Percentiles rank a stretch among this genome's conserved stretches.
These are phyloP conservation scores for Ochlodes sylvanus DNA, from an alignment of 2,888 invertebrate genomes.

Conservation along the genomic window DNA sequence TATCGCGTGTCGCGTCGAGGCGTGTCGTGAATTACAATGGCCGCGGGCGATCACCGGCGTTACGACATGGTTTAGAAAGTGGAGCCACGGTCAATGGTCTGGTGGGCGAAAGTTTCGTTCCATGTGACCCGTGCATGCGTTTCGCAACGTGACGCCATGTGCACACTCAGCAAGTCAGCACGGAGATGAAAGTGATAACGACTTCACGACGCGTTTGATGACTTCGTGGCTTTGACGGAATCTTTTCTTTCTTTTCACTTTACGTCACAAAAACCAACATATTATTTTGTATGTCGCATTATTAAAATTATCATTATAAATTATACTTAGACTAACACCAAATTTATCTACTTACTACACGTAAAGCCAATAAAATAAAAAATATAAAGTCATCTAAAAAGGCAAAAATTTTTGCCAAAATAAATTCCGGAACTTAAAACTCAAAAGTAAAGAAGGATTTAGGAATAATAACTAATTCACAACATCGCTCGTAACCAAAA, in stretches of 20 bases:
- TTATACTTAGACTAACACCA: neutral
- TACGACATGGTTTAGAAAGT: conserved; percentile 83
- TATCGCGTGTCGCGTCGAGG: conserved; percentile 74
- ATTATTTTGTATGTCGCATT: neutral
- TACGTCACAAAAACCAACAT: neutral
- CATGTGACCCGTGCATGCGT: conserved; percentile 65
- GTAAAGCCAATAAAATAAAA: conserved; percentile 19
- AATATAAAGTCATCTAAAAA: neutral
- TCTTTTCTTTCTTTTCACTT: neutral
- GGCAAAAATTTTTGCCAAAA: conserved; percentile 4
- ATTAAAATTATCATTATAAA: neutral
- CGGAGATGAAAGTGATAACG: conserved; percentile 64
- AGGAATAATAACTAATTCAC: conserved; percentile 7
- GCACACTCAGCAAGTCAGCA: conserved; percentile 39
- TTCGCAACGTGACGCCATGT: conserved; percentile 47
- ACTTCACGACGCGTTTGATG: conserved; percentile 36
- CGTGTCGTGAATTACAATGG: conserved; percentile 80
- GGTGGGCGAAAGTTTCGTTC: conserved; percentile 74
- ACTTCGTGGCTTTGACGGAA: neutral
- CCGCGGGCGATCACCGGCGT: conserved; percentile 71
- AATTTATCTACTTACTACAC: neutral
- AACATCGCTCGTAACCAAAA: conserved; percentile 34
- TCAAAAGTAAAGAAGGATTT: neutral
- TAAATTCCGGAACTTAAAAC: conserved; percentile 4
- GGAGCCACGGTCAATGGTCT: conserved; percentile 81